These are phyloP conservation scores for Cheilinus undulatus DNA, from an alignment of 2,113 vertebrate species.

Conservation along the genomic window DNA sequence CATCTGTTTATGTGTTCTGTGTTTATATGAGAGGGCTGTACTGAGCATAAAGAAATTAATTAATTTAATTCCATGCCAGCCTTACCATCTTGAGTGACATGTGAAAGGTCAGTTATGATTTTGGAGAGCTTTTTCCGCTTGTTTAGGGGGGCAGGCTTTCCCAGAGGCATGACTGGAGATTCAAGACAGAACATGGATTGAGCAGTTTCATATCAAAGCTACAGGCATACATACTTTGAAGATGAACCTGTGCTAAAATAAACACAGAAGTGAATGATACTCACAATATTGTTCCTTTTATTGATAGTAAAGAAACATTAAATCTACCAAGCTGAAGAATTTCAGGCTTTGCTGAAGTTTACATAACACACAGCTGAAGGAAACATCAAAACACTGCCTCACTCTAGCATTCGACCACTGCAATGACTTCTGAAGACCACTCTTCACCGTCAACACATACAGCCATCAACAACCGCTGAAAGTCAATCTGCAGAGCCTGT, in stretches of 20 bases:
- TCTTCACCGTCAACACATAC: conserved; percentile 20
- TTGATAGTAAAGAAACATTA: not conserved
- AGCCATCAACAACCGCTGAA: conserved; percentile 28
- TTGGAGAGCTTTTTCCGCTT: conserved; percentile 95
- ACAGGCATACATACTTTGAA: not conserved
- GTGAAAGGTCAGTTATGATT: conserved; percentile 87
- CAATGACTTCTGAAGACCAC: conserved; percentile 6
- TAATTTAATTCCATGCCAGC: conserved; percentile 15
- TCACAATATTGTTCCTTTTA: not conserved
- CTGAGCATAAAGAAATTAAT: conserved; percentile 18
- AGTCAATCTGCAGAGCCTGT: conserved; percentile 17
- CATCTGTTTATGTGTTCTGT: conserved; percentile 18
- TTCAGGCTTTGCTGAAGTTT: not conserved
- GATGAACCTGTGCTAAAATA: not conserved
- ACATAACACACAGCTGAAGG: not conserved
- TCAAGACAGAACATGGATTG: conserved; percentile 28
- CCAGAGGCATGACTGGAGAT: conserved; percentile 90
- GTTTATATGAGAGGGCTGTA: conserved; percentile 18
- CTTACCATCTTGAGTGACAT: conserved; percentile 91
- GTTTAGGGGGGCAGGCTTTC: conserved; percentile 91
- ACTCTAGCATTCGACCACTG: not conserved
- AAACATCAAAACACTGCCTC: not conserved
- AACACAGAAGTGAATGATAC: not conserved
- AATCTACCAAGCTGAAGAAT: not conserved
- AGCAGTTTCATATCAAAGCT: not conserved